Conservation (phyloP, 2,797 vertebrate genomes). For the Crax fasciolata region DNA sequence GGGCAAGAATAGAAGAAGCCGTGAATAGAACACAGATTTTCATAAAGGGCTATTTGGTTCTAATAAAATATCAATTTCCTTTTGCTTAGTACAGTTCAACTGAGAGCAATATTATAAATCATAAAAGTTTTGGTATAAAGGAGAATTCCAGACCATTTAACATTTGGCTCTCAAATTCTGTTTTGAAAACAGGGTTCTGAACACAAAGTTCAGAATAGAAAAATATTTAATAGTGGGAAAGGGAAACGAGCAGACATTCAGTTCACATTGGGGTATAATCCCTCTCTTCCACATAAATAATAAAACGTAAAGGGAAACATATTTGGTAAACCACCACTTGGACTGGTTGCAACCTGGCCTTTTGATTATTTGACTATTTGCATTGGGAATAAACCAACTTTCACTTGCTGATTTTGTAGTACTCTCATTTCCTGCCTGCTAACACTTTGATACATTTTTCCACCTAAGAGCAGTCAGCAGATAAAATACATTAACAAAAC, state of each 20-base stretch:
- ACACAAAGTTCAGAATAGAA: slow-evolving; percentile 51
- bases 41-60: slow-evolving; percentile 41
- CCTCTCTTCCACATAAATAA: not conserved
- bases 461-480: slow-evolving; percentile 24
- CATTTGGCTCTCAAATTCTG: slow-evolving; percentile 28
- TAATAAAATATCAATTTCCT: slow-evolving; percentile 62
- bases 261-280: slow-evolving; percentile 38
- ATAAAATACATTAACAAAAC: slow-evolving; percentile 67
- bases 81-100: slow-evolving; percentile 47
- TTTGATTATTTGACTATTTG: slow-evolving; percentile 65
- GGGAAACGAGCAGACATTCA: slow-evolving; percentile 25
- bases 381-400: slow-evolving; percentile 53
- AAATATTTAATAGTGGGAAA: slow-evolving; percentile 54
- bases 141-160: slow-evolving; percentile 49
- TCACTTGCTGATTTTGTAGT: slow-evolving; percentile 56
- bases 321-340: slow-evolving; percentile 67
- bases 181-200: slow-evolving; percentile 61
- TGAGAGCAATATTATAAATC: slow-evolving; percentile 55
- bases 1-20: not conserved
- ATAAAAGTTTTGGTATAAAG: slow-evolving; percentile 51
- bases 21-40: slow-evolving; percentile 33
- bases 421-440: slow-evolving; percentile 68
- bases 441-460: slow-evolving; percentile 71
- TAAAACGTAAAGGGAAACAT: slow-evolving; percentile 56
- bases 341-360: slow-evolving; percentile 51